Evolutionary conservation across 2,797 vertebrate genomes (phyloP), one percentile per base, ranked within the genome.

Genomic region (Zalophus californianus): DNA sequence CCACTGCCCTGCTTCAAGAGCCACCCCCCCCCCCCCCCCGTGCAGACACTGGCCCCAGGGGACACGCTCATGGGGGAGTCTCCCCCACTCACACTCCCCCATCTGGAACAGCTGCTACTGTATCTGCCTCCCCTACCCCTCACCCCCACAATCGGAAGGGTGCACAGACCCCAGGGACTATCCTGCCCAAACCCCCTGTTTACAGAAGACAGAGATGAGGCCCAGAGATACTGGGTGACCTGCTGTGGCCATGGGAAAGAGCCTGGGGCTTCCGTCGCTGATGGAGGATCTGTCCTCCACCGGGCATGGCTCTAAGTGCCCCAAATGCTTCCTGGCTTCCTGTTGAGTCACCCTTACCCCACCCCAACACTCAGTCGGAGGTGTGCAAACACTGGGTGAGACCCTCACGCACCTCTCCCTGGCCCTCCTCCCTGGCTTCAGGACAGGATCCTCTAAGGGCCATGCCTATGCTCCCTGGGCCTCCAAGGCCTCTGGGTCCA

Each of bases 401-500:
- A 7, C 41, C 68, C 29, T 7, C 23, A 4, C 2, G 1, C 4
- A 1, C 12, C 23, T 18, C 50, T 12, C n/a, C 14, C 14, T 50
- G 21, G 21, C 14, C 48, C 21, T 66, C 78, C 35, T 87, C 3
- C 2, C 2, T 6, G 27, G 32, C 14, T n/a, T 52, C n/a, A 2
- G 23, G 48, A 70, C 0, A 0, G 5, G 8, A 0, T 25, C 6
- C 21, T 20, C 16, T 13, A 32, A 27, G 23, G 15, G 48, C 20
- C 20, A 7, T 3, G 1, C 27, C 60, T 16, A 8, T 0, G 2
- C 1, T 41, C 66, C 52, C 14, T 10, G 18, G 41, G 64, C 41
- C 52, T 16, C 35, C 50, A 48, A 62, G 89, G 52, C 27, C 32
- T 29, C 90, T 1, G 4, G 41, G 32, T 83, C 32, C n/a, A 18